Evolutionary conservation across 2,888 invertebrate species (phyloP), one percentile per base, ranked within the genome.

Genomic region (Melinaea menophilus): DNA sequence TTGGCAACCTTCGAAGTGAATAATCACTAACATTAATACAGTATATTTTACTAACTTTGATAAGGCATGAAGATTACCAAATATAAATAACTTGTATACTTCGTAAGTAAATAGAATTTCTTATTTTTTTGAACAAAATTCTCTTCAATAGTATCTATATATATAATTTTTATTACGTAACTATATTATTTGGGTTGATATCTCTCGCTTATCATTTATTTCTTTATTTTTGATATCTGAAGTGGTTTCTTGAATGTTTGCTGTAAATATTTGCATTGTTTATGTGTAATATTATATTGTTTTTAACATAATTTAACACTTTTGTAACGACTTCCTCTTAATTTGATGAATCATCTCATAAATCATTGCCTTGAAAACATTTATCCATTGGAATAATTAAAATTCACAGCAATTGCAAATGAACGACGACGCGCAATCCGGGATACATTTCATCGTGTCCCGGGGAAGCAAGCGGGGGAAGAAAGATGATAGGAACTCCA

Each of bases 371-470:
- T 67, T 61, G 61, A 63, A 64, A 59, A 47, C 33, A 56, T 57
- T 63, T 55, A 51, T 47, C 34, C 46, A 54, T 55, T 59, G 57
- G 4, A 56, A 37, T 58, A 59, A 65, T 67, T 69, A 65, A 61
- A 54, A 59, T 63, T 59, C 55, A 73, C 79, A 90, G 90, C 90
- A 90, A 89, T 80, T 87, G n/a, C 86, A 85, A 76, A 87, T 93
- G 92, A 93, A 91, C 67, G 95, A 95, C 72, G 95, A 95, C 76
- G 92, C 92, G 0, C 92, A 92, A 12, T 95, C 95, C 48, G 95
- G 95, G 13, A 95, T 95, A 68, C 95, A 95, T 75, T 95, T 95
- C 78, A 93, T 92, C 11, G 95, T 93, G 2, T 91, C 91, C 34
- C 91, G 92, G 65, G 92, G 92, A 61, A 88, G 90, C 73, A 82